Evolutionary conservation across 1,140 invertebrate species (phyloP).

Genomic region (Brachionus manjavacas): DNA sequence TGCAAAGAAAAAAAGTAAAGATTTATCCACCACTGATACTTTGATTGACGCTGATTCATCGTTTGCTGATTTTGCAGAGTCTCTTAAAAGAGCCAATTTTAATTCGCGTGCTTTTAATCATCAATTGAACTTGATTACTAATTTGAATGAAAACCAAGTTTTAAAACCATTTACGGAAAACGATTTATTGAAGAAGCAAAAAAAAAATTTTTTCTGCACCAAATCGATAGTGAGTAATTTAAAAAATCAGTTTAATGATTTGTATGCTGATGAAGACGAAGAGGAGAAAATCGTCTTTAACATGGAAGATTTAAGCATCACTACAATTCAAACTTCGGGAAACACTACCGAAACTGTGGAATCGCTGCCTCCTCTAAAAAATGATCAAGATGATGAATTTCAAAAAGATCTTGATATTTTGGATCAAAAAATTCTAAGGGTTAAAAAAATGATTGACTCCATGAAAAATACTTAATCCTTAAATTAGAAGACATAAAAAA

Average conservation of each 20-base stretch:
- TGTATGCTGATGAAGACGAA: slow-evolving; percentile 14
- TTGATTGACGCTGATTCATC: slow-evolving; percentile 38
- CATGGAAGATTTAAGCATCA: slow-evolving; percentile 37
- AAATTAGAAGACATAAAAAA: too few species aligned
- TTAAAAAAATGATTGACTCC: slow-evolving; percentile 31
- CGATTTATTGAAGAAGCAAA: background rate
- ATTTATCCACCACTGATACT: background rate
- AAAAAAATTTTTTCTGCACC: background rate
- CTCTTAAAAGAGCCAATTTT: slow-evolving; percentile 8
- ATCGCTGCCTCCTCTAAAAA: background rate
- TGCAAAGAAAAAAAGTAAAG: background rate
- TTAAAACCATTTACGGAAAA: background rate
- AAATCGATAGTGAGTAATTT: background rate
- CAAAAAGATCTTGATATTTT: slow-evolving; percentile 27
- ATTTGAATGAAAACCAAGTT: background rate
- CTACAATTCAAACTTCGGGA: background rate
- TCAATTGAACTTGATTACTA: background rate
- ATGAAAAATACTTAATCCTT: slow-evolving; percentile 1
- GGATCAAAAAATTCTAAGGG: slow-evolving; percentile 23
- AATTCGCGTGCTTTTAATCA: background rate
- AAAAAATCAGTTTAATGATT: slow-evolving; percentile 30
- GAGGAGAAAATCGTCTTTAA: slow-evolving; percentile 33
- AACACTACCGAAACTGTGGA: background rate
- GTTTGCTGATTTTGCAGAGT: slow-evolving; percentile 19
- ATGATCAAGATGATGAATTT: slow-evolving; percentile 15